A percentile compares a stretch with the other conserved stretches of the same genome.
phyloP scores from a whole-genome alignment of 1,140 invertebrate genomes.

The Leucophenga varia region DNA sequence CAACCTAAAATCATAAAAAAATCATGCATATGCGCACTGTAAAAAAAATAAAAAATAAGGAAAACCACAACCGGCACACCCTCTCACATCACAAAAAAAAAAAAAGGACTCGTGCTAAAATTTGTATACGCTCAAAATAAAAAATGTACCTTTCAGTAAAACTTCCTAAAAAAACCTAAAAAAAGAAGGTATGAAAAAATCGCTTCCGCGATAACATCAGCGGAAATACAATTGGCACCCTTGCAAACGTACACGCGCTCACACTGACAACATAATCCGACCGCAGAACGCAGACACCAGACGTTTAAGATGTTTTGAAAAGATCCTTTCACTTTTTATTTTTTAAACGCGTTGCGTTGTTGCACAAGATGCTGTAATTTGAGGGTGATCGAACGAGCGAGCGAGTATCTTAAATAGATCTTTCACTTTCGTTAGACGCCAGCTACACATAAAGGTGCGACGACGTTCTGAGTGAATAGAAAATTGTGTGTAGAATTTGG shows the following conservation, averaged over 20 bases:
- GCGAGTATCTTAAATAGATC: no score
- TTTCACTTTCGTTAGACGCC: conserved; percentile 53
- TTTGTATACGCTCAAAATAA: conserved; percentile 17
- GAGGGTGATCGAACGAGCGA: conserved; percentile 34
- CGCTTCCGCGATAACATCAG: conserved; percentile 39
- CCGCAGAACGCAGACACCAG: no score
- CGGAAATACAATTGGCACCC: conserved; percentile 39
- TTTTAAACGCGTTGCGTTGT: conserved; percentile 1
- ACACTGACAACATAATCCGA: conserved; percentile 27
- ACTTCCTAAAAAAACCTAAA: conserved; percentile 5
- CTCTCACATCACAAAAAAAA: conserved; percentile 28
- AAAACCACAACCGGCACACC: background rate
- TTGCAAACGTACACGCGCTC: no score
- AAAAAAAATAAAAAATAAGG: conserved; percentile 2
- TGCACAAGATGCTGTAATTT: conserved; percentile 38
- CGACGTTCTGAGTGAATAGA: conserved; percentile 12
- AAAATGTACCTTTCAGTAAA: background rate
- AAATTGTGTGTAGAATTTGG: conserved; percentile 20
- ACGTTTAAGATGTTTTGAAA: background rate
- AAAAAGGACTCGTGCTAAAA: conserved; percentile 13
- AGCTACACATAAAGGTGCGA: background rate
- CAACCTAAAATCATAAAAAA: no score
- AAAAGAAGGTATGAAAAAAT: conserved; percentile 19
- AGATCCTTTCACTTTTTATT: conserved; percentile 53
- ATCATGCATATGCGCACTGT: background rate